These are phyloP conservation scores for Notechis scutatus DNA, from an alignment of 2,113 vertebrate genomes.

Conservation along the genomic window DNA sequence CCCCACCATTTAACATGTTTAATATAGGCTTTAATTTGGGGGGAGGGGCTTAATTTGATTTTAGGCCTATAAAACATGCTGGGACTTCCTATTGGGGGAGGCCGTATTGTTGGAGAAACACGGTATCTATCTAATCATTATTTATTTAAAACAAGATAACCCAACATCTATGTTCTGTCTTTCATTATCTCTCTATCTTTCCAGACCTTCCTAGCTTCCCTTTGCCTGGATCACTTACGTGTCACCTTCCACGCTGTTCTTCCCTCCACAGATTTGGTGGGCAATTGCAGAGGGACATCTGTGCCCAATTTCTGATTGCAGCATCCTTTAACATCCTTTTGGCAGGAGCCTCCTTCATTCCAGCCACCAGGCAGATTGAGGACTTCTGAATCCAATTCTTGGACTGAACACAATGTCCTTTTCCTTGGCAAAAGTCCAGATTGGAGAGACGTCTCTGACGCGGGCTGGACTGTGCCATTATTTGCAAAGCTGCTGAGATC, in stretches of 20 bases:
- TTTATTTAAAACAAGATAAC: background rate
- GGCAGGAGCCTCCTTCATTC: background rate
- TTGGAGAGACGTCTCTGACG: constrained; percentile 40
- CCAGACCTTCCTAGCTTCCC: background rate
- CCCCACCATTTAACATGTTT: too few relatives aligned
- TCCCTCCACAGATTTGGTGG: background rate
- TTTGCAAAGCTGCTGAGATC: constrained; percentile 64
- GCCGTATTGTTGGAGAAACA: too few relatives aligned
- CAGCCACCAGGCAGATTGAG: background rate
- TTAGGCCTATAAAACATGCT: too few relatives aligned
- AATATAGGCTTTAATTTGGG: too few relatives aligned
- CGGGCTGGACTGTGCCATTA: constrained; percentile 6
- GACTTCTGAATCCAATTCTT: background rate
- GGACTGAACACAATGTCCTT: background rate
- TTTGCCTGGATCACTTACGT: background rate
- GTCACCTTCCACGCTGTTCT: background rate
- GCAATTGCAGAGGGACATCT: background rate
- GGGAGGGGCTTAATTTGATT: too few relatives aligned
- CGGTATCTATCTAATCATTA: background rate
- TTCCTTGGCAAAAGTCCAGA: background rate
- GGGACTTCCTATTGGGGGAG: too few relatives aligned
- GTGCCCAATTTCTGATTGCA: background rate
- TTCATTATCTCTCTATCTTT: background rate
- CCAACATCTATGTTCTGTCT: background rate
- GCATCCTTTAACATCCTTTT: background rate